Conservation (phyloP, 2,113 vertebrate genomes). For the Chascanopsetta lugubris region DNA sequence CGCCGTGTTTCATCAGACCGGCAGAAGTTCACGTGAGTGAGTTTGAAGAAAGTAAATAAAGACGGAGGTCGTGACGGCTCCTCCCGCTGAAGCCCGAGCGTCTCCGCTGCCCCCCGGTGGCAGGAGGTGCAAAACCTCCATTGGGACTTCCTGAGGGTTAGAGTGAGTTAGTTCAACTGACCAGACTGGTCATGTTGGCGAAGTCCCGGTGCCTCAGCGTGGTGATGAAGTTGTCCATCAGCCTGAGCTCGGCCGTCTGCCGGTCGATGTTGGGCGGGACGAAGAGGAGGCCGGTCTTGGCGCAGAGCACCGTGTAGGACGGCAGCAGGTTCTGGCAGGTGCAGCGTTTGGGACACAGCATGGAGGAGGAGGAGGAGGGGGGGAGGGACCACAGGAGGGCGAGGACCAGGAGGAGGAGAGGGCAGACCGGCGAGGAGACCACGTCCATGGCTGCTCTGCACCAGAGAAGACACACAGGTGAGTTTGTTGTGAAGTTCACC, state of each 20-base stretch:
- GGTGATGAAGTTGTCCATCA: slow-evolving; percentile 89
- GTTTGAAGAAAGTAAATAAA: no score
- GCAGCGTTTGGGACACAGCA: slow-evolving; percentile 86
- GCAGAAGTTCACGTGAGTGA: no score
- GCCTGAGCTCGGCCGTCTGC: slow-evolving; percentile 84
- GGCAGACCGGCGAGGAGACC: slow-evolving; percentile 26
- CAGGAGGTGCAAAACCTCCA: no score
- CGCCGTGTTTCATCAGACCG: no score
- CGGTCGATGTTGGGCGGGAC: slow-evolving; percentile 85
- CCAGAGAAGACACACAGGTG: background rate
- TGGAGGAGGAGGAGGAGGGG: slow-evolving; percentile 67
- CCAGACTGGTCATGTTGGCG: slow-evolving; percentile 87
- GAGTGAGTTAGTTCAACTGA: no score
- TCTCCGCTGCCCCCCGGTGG: no score
- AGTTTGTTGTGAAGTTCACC: no score
- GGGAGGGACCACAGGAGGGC: slow-evolving; percentile 52
- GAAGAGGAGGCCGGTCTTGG: slow-evolving; percentile 86
- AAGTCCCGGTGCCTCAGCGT: slow-evolving; percentile 85
- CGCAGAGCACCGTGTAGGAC: slow-evolving; percentile 85
- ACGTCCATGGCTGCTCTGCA: slow-evolving; percentile 46
- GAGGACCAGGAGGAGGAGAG: slow-evolving; percentile 26
- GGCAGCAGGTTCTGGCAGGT: slow-evolving; percentile 86
- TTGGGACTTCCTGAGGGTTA: no score
- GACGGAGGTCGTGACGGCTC: no score
- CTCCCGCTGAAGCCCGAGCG: no score